Evolutionary conservation across 1,140 invertebrate genomes (phyloP).

Genomic region (Trinorchestia longiramus): DNA sequence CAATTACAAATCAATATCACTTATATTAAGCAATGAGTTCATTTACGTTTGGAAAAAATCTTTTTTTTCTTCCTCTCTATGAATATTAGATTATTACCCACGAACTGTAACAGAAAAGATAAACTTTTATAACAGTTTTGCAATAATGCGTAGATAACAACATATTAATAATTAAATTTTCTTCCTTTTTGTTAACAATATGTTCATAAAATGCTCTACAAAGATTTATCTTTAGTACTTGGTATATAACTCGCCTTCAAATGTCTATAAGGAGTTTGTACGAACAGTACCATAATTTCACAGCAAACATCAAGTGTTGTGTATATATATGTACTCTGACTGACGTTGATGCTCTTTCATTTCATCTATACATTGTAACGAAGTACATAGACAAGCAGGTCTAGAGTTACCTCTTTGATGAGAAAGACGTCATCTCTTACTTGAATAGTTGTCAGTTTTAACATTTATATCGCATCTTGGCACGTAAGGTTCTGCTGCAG

Average conservation of each 20-base stretch:
- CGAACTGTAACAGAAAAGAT: neutral
- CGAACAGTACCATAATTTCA: no score
- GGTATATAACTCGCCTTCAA: neutral
- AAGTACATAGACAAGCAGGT: no score
- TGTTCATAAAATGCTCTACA: neutral
- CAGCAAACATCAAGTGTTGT: no score
- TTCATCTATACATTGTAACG: no score
- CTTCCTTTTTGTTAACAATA: neutral
- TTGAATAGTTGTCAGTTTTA: no score
- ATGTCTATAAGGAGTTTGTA: neutral
- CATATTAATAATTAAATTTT: neutral
- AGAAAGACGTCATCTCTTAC: no score
- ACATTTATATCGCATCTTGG: no score
- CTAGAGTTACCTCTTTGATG: no score
- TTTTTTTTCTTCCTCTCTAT: neutral
- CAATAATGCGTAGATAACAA: neutral
- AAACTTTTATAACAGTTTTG: neutral
- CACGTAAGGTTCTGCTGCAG: no score
- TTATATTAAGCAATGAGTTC: neutral
- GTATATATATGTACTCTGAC: no score
- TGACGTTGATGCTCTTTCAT: no score
- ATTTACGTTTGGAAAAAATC: neutral
- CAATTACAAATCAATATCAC: neutral
- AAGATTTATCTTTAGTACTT: neutral
- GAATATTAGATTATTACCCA: neutral